Conservation (phyloP, 2,797 vertebrate species). For the Tauraco hartlaubi region DNA sequence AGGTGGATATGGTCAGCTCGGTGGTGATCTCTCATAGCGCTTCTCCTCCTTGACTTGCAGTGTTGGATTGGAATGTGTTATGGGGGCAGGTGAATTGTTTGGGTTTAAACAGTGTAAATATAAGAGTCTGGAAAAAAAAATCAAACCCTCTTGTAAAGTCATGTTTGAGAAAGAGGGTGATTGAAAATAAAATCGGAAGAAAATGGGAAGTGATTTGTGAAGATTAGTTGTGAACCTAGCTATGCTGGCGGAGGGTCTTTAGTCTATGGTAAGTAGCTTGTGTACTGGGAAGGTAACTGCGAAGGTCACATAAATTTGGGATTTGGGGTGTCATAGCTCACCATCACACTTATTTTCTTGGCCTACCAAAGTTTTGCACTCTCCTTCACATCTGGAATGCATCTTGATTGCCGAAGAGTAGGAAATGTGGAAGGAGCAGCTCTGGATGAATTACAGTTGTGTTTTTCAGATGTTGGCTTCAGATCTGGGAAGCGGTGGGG, state of each 20-base stretch:
- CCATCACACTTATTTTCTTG: background rate
- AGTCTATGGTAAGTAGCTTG: background rate
- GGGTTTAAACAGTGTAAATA: background rate
- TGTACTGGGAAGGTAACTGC: rapidly evolving
- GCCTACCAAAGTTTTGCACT: background rate
- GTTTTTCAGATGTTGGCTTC: slow-evolving; percentile 37
- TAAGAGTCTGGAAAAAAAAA: background rate
- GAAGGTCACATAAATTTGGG: background rate
- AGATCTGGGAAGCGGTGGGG: background rate
- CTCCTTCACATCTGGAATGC: slow-evolving; percentile 26
- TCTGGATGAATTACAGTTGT: slow-evolving; percentile 25
- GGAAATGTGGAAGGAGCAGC: slow-evolving; percentile 1
- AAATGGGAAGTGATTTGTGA: background rate
- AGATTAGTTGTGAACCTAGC: background rate
- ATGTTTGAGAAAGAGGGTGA: background rate
- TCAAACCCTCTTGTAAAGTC: background rate
- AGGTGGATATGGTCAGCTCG: background rate
- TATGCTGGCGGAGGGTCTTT: background rate
- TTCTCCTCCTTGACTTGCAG: background rate
- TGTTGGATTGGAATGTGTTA: rapidly evolving
- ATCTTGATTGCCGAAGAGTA: background rate
- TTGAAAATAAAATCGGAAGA: background rate
- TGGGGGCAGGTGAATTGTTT: background rate
- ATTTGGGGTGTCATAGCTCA: slow-evolving; percentile 1
- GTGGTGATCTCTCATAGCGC: background rate